Conservation (phyloP, 2,888 invertebrate species). For the Odontocolon sp. region DNA sequence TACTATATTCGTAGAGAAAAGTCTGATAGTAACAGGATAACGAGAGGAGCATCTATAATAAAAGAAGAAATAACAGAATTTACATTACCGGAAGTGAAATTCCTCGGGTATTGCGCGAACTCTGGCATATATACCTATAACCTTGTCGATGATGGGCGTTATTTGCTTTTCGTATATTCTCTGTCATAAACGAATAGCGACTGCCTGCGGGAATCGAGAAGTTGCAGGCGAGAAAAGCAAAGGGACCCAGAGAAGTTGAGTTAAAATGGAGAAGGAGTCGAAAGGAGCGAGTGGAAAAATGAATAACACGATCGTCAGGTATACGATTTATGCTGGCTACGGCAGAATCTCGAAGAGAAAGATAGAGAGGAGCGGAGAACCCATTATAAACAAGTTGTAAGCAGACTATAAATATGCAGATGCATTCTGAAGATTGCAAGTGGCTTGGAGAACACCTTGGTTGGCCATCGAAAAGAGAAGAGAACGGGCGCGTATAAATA, state of each 20-base stretch:
- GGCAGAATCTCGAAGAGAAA: constrained; percentile 19
- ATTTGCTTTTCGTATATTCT: constrained; percentile 21
- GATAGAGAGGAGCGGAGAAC: constrained; percentile 22
- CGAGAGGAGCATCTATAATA: background rate
- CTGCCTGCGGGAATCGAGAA: constrained; percentile 14
- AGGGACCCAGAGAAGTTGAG: background rate
- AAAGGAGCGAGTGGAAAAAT: background rate
- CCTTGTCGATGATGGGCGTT: background rate
- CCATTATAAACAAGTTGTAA: constrained; percentile 62
- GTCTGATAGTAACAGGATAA: background rate
- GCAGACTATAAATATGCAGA: constrained; percentile 64
- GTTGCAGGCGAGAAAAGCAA: constrained; percentile 29
- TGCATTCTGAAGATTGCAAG: constrained; percentile 59
- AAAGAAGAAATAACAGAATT: constrained; percentile 21
- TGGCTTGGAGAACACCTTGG: constrained; percentile 53
- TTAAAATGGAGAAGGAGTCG: constrained; percentile 15
- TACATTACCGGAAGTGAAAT: constrained; percentile 46
- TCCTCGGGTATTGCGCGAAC: background rate
- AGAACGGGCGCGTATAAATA: constrained; percentile 31
- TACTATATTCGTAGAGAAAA: background rate
- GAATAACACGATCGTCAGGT: constrained; percentile 54
- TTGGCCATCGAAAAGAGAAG: constrained; percentile 46
- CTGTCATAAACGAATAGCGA: constrained; percentile 42
- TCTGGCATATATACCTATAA: background rate
- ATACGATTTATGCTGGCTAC: constrained; percentile 47